Evolutionary conservation across 2,797 vertebrate genomes (phyloP), one percentile per base, ranked within the genome.

Genomic region (Aphelocoma californica): DNA sequence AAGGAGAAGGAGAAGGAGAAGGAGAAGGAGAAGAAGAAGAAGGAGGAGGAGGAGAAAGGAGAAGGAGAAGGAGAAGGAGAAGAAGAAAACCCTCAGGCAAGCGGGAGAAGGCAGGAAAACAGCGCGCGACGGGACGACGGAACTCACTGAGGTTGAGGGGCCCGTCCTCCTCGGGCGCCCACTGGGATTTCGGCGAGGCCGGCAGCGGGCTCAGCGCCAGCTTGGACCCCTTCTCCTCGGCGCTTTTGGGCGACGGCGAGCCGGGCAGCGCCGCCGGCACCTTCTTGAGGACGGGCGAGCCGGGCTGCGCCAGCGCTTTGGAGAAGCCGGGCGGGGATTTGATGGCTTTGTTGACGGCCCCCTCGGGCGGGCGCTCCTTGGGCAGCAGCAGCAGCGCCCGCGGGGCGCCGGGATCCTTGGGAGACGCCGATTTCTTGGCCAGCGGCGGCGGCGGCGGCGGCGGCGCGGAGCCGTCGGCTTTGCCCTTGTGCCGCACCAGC

Each of bases 111-210:
- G 40, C 40, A 42, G 40, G 15, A 42, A 15, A 42, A 7, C 17
- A 42, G 15, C 38, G 38, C 38, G 38, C 11, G 38, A 38, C 11
- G 5, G 11, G 11, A 38, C 5, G 10, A 11, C 38, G 40, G 15
- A 15, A 16, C 99, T 99, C 98, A 99, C 99, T 99, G 95, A 99
- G 98, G 97, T 99, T 99, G 92, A 99, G 98, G 28, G 99, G 99
- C 87, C 99, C 99, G 57, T 99, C 99, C 6, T 98, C 99, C 91
- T 98, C 98, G 24, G 98, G 98, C 5, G 98, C 98, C 99, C 99
- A 99, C 78, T 99, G 98, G 4, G 98, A 98, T 94, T 98, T 99
- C 72, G 98, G 96, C 70, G 98, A 94, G 34, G 97, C 64, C 73
- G 97, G 96, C 82, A 98, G 89, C 4, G 98, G 95, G 88, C 98